phyloP scores from a whole-genome alignment of 2,888 invertebrate genomes.

The Latheticus oryzae region DNA sequence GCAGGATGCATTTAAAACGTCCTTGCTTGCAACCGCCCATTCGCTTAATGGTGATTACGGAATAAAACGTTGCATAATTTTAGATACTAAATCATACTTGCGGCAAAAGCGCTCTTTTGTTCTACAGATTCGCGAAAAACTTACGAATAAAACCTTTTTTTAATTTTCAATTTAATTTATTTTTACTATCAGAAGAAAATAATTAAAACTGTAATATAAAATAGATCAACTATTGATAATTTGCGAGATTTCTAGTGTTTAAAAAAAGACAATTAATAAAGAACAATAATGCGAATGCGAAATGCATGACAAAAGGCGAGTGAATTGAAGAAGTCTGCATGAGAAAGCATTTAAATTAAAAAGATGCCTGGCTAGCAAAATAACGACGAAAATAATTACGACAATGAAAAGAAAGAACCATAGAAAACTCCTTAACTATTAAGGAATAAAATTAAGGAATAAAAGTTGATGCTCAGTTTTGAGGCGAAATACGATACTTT shows the following conservation, averaged over 20 bases:
- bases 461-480: too few relatives aligned
- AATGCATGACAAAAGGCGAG: slow-evolving; percentile 58
- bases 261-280: slow-evolving; percentile 44
- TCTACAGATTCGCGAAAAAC: neutral
- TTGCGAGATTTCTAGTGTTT: too few relatives aligned
- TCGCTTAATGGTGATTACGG: slow-evolving; percentile 41
- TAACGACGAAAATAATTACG: slow-evolving; percentile 52
- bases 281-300: slow-evolving; percentile 57
- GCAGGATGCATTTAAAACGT: slow-evolving; percentile 46
- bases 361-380: slow-evolving; percentile 55
- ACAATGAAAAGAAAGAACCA: slow-evolving; percentile 13
- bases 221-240: too few relatives aligned
- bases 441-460: too few relatives aligned
- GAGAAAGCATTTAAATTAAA: slow-evolving; percentile 60
- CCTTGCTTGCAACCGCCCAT: slow-evolving; percentile 22
- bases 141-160: neutral
- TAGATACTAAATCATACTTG: slow-evolving; percentile 25
- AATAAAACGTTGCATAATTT: slow-evolving; percentile 38
- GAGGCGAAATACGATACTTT: slow-evolving; percentile 1
- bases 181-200: neutral
- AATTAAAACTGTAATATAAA: neutral
- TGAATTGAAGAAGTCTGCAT: slow-evolving; percentile 54
- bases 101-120: too few relatives aligned
- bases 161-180: neutral
- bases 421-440: slow-evolving; percentile 40